phyloP scores from a whole-genome alignment of 2,888 invertebrate species.

The Dorcus hopei region DNA sequence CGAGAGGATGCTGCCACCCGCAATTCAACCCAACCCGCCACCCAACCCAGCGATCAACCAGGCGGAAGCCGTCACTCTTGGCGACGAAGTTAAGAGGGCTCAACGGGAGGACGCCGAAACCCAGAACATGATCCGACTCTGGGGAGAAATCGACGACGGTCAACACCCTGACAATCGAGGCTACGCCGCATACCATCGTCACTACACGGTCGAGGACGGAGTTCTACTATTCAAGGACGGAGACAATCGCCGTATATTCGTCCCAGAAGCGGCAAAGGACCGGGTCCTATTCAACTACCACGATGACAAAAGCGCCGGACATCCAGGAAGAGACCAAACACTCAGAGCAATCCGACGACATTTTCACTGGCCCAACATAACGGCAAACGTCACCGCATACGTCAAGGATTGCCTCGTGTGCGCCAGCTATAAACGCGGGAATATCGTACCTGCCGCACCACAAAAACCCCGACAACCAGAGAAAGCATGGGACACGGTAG shows the following conservation, averaged over 20 bases:
- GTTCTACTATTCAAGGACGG: too few species aligned
- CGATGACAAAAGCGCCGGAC: conserved; percentile 10
- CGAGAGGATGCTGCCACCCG: too few species aligned
- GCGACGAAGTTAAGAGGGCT: too few species aligned
- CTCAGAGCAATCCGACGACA: conserved; percentile 1
- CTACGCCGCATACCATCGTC: too few species aligned
- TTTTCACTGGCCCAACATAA: conserved; percentile 6
- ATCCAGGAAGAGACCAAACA: conserved; percentile 17
- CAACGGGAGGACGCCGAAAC: too few species aligned
- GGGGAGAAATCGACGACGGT: too few species aligned
- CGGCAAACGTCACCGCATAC: conserved; percentile 20
- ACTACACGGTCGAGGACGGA: too few species aligned
- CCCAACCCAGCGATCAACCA: too few species aligned
- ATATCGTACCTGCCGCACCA: conserved; percentile 8
- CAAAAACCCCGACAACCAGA: conserved; percentile 8
- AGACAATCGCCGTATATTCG: neutral
- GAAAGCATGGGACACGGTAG: conserved; percentile 9
- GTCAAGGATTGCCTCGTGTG: conserved; percentile 17
- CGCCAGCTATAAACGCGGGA: conserved; percentile 10
- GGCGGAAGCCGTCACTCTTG: too few species aligned
- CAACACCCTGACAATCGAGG: too few species aligned
- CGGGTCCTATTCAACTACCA: conserved; percentile 1
- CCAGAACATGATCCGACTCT: too few species aligned
- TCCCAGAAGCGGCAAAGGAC: neutral
- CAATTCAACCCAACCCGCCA: too few species aligned